Percentiles rank a stretch among this genome's conserved stretches.
Evolutionary conservation across 2,113 vertebrate genomes (phyloP).

Genomic region (Pseudorhombus dupliciocellatus): DNA sequence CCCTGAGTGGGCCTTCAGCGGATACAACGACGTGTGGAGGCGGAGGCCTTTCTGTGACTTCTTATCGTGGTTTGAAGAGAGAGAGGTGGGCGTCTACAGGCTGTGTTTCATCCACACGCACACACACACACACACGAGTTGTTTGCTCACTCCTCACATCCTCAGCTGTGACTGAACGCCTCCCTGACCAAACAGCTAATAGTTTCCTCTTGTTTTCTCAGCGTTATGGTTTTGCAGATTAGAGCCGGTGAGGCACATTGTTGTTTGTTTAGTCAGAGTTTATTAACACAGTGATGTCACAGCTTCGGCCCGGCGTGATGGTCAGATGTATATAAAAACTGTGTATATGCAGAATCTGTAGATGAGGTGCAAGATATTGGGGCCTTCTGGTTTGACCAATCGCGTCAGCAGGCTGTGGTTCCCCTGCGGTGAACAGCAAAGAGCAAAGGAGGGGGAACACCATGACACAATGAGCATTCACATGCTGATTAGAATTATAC

Average conservation of each 20-base stretch:
- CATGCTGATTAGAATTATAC: too few species aligned
- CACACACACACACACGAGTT: constrained; percentile 41
- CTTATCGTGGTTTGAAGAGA: constrained; percentile 43
- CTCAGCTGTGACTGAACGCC: constrained; percentile 22
- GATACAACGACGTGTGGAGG: constrained; percentile 37
- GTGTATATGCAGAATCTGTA: too few species aligned
- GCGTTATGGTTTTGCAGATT: constrained; percentile 51
- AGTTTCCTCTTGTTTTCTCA: constrained; percentile 35
- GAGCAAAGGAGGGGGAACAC: too few species aligned
- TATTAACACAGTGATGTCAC: constrained; percentile 19
- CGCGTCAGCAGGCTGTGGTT: too few species aligned
- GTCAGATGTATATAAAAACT: background rate
- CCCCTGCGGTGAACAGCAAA: too few species aligned
- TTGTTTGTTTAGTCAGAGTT: constrained; percentile 31
- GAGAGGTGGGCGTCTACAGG: background rate
- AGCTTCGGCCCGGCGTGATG: background rate
- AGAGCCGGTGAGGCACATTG: constrained; percentile 25
- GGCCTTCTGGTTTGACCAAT: too few species aligned
- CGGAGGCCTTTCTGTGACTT: constrained; percentile 10
- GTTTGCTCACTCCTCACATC: constrained; percentile 53
- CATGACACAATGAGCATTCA: too few species aligned
- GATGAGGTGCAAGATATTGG: too few species aligned
- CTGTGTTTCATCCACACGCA: constrained; percentile 5
- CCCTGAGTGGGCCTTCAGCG: constrained; percentile 25
- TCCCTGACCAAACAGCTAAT: constrained; percentile 66